phyloP scores from a whole-genome alignment of 1,140 invertebrate species.

The Saccostrea cuccullata region DNA sequence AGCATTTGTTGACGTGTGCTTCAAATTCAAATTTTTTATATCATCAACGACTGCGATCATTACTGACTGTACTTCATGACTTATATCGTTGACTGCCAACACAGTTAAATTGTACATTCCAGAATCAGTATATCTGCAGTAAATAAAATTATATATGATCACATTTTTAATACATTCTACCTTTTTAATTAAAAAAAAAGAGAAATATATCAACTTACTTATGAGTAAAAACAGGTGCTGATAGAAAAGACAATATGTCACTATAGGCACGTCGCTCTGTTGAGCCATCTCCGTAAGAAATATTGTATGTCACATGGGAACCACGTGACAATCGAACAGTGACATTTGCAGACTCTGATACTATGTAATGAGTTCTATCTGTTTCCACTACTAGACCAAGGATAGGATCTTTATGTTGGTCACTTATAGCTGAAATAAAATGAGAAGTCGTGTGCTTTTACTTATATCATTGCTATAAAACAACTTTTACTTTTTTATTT shows the following conservation, averaged over 20 bases:
- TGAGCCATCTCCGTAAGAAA: slow-evolving; percentile 60
- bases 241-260: slow-evolving; percentile 54
- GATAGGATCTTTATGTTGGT: slow-evolving; percentile 57
- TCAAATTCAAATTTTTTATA: background rate
- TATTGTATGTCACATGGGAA: slow-evolving; percentile 59
- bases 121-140: slow-evolving; percentile 41
- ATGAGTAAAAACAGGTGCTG: slow-evolving; percentile 46
- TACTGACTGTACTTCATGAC: slow-evolving; percentile 10
- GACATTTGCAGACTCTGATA: slow-evolving; percentile 49
- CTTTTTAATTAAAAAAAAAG: background rate
- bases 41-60: background rate
- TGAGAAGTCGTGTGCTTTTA: no score
- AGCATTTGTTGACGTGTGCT: background rate
- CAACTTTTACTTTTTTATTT: no score
- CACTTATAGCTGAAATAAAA: slow-evolving; percentile 56
- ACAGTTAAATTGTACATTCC: slow-evolving; percentile 55
- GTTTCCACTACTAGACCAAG: slow-evolving; percentile 35
- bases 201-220: slow-evolving; percentile 14
- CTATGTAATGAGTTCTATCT: slow-evolving; percentile 36
- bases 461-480: no score
- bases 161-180: background rate
- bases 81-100: slow-evolving; percentile 54
- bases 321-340: slow-evolving; percentile 52
- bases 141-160: background rate
- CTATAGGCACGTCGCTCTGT: slow-evolving; percentile 27